A percentile compares a stretch with the other conserved stretches of the same genome.
Evolutionary conservation across 2,797 vertebrate species (phyloP).

Genomic region (Acanthurus lineatus): DNA sequence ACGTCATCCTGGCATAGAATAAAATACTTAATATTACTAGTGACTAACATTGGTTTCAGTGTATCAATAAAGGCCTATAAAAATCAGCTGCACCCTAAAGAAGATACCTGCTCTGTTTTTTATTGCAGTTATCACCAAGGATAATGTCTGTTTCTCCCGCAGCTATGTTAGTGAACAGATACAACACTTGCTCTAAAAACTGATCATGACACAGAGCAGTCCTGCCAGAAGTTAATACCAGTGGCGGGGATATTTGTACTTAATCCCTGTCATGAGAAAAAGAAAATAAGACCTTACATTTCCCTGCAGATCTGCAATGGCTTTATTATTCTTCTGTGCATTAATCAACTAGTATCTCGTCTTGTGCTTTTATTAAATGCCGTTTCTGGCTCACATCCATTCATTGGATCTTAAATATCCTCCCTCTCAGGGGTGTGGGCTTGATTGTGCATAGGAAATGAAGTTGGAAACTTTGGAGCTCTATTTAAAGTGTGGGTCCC

Average conservation of each 20-base stretch:
- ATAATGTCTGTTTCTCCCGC: constrained; percentile 47
- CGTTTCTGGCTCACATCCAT: constrained; percentile 85
- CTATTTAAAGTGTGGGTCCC: constrained; percentile 91
- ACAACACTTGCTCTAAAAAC: constrained; percentile 54
- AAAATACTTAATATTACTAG: constrained; percentile 18
- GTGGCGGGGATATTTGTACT: constrained; percentile 68
- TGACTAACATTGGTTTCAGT: constrained; percentile 10
- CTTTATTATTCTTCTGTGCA: constrained; percentile 73
- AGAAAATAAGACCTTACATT: constrained; percentile 75
- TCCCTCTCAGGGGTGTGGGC: constrained; percentile 84
- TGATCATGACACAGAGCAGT: constrained; percentile 65
- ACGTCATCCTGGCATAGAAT: constrained; percentile 25
- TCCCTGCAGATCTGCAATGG: constrained; percentile 67
- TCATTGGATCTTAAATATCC: constrained; percentile 89
- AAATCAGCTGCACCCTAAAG: constrained; percentile 42
- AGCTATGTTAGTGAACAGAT: constrained; percentile 45
- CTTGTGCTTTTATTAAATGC: constrained; percentile 85
- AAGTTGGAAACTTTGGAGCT: constrained; percentile 88
- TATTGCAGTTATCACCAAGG: constrained; percentile 60
- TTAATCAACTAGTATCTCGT: constrained; percentile 80
- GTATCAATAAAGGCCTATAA: constrained; percentile 36
- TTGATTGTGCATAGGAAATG: constrained; percentile 93
- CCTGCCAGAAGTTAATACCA: constrained; percentile 71
- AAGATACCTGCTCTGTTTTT: constrained; percentile 50
- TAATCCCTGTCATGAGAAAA: constrained; percentile 75